phyloP scores from a whole-genome alignment of 2,888 invertebrate genomes.

The Caenorhabditis zanzibari region DNA sequence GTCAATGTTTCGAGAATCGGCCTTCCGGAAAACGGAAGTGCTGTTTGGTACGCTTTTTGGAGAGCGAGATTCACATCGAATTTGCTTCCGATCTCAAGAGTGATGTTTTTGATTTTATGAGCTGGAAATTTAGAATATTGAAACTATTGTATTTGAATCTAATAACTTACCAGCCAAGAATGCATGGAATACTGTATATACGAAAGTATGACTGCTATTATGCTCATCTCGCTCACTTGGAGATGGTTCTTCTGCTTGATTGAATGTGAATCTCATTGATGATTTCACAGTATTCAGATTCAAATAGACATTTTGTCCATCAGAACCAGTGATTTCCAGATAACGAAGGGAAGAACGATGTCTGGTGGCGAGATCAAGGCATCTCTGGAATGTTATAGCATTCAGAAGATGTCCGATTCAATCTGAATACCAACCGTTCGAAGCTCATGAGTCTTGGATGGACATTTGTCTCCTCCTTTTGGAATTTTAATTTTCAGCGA shows the following conservation, averaged over 20 bases:
- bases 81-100: conserved; percentile 41
- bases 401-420: background rate
- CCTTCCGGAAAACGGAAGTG: conserved; percentile 43
- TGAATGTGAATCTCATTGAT: conserved; percentile 19
- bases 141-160: background rate
- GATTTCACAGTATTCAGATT: background rate
- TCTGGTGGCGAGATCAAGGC: conserved; percentile 27
- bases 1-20: conserved; percentile 29
- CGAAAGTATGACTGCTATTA: conserved; percentile 26
- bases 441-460: background rate
- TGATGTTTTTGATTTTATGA: conserved; percentile 23
- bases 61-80: conserved; percentile 51
- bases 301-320: conserved; percentile 33
- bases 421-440: background rate
- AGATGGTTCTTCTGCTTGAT: conserved; percentile 25
- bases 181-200: conserved; percentile 46
- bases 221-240: conserved; percentile 10
- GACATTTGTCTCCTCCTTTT: conserved; percentile 7
- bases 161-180: conserved; percentile 46
- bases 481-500: conserved; percentile 21
- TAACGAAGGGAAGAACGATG: conserved; percentile 40
- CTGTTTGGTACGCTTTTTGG: conserved; percentile 56
- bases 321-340: conserved; percentile 45
- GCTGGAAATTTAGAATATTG: conserved; percentile 17
- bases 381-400: conserved; percentile 19